These are phyloP conservation scores for Phasianus colchicus DNA, from an alignment of 2,113 vertebrate genomes.

Conservation along the genomic window DNA sequence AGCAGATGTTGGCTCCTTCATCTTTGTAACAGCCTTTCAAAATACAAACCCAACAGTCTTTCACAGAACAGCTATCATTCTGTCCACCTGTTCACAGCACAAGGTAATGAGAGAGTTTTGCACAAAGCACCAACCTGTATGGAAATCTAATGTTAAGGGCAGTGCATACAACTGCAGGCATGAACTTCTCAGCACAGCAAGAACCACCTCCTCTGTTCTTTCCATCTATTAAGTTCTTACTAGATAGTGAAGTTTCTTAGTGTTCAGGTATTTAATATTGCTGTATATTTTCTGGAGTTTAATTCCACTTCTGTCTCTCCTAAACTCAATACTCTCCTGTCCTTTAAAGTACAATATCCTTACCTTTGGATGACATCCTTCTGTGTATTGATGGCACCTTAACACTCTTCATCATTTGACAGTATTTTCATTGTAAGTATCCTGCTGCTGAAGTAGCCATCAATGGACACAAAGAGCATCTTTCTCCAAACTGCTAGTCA, in stretches of 20 bases:
- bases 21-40: background rate
- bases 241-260: background rate
- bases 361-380: background rate
- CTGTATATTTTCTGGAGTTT: background rate
- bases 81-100: background rate
- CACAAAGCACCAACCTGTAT: background rate
- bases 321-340: background rate
- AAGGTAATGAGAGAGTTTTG: background rate
- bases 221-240: background rate
- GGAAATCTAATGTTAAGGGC: background rate
- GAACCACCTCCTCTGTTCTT: background rate
- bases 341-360: background rate
- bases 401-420: background rate
- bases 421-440: background rate
- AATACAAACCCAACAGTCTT: background rate
- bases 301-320: background rate
- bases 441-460: background rate
- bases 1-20: background rate
- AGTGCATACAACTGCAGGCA: background rate
- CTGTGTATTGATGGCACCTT: background rate
- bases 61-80: background rate
- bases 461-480: background rate
- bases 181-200: background rate
- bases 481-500: background rate
- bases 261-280: background rate